Evolutionary conservation across 2,888 invertebrate species (phyloP).

Genomic region (Sturmia bella): DNA sequence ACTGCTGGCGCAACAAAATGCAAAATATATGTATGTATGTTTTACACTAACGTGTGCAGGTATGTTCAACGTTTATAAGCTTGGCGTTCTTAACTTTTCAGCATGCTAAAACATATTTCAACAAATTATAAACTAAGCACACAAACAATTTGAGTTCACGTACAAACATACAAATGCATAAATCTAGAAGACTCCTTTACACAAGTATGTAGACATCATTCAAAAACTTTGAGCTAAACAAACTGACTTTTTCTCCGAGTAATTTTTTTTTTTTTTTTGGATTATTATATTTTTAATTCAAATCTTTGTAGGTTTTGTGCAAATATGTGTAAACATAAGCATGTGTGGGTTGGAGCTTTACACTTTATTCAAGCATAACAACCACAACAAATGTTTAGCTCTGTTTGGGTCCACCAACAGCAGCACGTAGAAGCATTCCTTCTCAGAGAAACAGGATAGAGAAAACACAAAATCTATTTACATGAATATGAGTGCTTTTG

Average conservation of each 20-base stretch:
- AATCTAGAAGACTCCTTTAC: slow-evolving; percentile 42
- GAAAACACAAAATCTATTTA: slow-evolving; percentile 13
- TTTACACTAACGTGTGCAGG: no score
- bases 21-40: neutral
- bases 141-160: neutral
- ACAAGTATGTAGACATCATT: slow-evolving; percentile 68
- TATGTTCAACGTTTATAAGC: no score
- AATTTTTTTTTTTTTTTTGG: slow-evolving; percentile 15
- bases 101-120: neutral
- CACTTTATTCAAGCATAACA: slow-evolving; percentile 66
- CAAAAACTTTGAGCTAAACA: slow-evolving; percentile 65
- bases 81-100: slow-evolving; percentile 7
- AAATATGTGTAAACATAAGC: neutral
- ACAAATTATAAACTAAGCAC: neutral
- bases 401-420: slow-evolving; percentile 50
- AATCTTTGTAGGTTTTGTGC: slow-evolving; percentile 34
- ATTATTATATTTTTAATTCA: slow-evolving; percentile 35
- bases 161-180: neutral
- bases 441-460: slow-evolving; percentile 10
- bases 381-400: slow-evolving; percentile 69
- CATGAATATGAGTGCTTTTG: no score
- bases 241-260: slow-evolving; percentile 44
- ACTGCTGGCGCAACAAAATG: neutral
- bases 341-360: slow-evolving; percentile 48
- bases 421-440: slow-evolving; percentile 25